These are phyloP conservation scores for Cecidostiba fungosa DNA, from an alignment of 2,888 invertebrate genomes.

Conservation along the genomic window DNA sequence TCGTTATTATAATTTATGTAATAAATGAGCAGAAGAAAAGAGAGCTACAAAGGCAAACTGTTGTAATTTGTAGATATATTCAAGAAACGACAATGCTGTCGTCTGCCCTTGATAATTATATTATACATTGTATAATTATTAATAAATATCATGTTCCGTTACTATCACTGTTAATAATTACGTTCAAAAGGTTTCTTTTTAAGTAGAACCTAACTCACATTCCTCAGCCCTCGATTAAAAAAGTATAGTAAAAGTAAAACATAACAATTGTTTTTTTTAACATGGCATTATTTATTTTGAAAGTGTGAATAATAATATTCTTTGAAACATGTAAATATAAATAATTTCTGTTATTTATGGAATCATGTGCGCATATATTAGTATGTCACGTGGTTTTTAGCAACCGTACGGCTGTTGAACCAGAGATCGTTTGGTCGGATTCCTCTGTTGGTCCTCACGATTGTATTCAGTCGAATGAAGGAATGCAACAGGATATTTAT, in stretches of 20 bases:
- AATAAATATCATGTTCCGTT: slow-evolving; percentile 77
- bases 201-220: not conserved
- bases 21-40: slow-evolving; percentile 67
- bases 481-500: too few relatives aligned
- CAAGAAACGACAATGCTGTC: slow-evolving; percentile 66
- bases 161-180: slow-evolving; percentile 63
- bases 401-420: too few relatives aligned
- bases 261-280: not conserved
- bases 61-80: slow-evolving; percentile 75
- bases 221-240: not conserved
- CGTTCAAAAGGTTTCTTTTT: not conserved
- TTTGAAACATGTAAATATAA: too few relatives aligned
- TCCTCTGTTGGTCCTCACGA: too few relatives aligned
- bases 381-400: too few relatives aligned
- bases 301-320: not conserved
- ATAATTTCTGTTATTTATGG: too few relatives aligned
- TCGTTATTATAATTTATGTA: slow-evolving; percentile 69
- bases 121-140: slow-evolving; percentile 74
- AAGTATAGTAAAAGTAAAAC: not conserved
- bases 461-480: too few relatives aligned
- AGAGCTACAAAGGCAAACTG: slow-evolving; percentile 64
- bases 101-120: slow-evolving; percentile 70
- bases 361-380: not conserved
- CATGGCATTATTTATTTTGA: not conserved
- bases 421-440: too few relatives aligned